These are phyloP conservation scores for Taxidea taxus DNA, from an alignment of 2,113 vertebrate genomes.

Conservation along the genomic window DNA sequence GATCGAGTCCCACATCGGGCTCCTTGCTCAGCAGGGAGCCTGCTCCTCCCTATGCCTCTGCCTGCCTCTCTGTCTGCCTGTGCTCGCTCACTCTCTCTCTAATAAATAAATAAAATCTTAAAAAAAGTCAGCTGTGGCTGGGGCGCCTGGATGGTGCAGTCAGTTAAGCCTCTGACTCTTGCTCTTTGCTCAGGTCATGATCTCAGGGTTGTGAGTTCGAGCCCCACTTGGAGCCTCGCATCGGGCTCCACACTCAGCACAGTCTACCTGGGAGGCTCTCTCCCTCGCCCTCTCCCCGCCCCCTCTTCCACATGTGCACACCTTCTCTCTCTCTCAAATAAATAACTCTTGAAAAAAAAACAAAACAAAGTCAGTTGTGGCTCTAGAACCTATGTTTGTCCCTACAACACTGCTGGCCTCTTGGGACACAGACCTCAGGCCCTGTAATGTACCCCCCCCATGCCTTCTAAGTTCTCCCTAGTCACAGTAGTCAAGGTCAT, in stretches of 20 bases:
- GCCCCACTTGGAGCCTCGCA: not conserved
- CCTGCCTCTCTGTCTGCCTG: too few relatives aligned
- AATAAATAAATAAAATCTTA: too few relatives aligned
- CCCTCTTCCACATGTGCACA: not conserved
- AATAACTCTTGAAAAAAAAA: not conserved
- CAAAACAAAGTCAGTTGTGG: not conserved
- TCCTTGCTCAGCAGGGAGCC: fast-evolving
- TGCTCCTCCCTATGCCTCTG: too few relatives aligned
- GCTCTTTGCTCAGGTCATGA: not conserved
- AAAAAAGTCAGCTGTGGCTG: not conserved
- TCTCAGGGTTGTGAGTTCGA: not conserved
- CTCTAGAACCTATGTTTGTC: not conserved
- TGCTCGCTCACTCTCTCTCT: too few relatives aligned
- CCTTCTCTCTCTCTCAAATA: not conserved
- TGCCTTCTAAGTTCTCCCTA: not conserved
- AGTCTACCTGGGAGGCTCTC: not conserved
- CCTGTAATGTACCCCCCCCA: not conserved
- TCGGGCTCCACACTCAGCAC: not conserved
- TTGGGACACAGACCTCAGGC: not conserved
- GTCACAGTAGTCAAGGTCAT: not conserved
- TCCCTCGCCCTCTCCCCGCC: not conserved
- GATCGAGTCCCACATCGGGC: not conserved
- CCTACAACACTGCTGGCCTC: not conserved
- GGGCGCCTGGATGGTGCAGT: too few relatives aligned
- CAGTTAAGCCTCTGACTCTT: too few relatives aligned